Evolutionary conservation across 1,140 invertebrate species (phyloP), one percentile per base, ranked within the genome.

Genomic region (Hesperophylax magnus): DNA sequence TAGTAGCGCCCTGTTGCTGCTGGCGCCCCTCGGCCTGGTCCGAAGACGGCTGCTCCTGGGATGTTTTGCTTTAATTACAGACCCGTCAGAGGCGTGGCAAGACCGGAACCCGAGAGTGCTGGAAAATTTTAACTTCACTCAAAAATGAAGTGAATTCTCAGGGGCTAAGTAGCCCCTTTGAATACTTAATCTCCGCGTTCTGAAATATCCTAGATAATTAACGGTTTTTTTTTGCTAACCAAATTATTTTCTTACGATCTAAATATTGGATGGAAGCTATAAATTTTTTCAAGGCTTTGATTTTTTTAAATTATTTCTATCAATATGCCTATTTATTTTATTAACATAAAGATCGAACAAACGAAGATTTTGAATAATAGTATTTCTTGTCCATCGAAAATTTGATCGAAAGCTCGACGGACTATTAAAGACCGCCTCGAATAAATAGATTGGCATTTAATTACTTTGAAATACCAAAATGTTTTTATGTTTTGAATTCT

Each of bases 41-140:
- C 15, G 39, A 53, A 11, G 17, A 24, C n/a, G n/a, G 27, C 11
- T 52, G 8, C 18, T 24, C 58, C 58, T 3, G 34, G 31, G 58
- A 15, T 77, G 76, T 77, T 77, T 52, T 52, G 39, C 61, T 77
- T 65, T 77, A 77, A 77, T 77, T 65, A 77, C 47, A 77, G 39
- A 53, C 72, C 27, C 54, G 72, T 18, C 72, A 58, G 56, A 27
- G 56, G 54, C 56, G 72, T 60, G 76, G 60, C 56, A 31, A 20
- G 27, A n/a, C 56, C 11, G 15, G 18, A 60, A 18, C 60, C 76
- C 58, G 20, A n/a, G 76, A 65, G 39, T 63, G 60, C 22, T 61
- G 60, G 61, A 77, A 77, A 22, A 77, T 76, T 76, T 34, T 76
- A 60, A 58, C 22, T 76, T 20, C 53, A 75, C 52, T 75, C 72